Base-by-base conservation (phyloP, 2,797 vertebrate species). In the Botia almorhae region DNA sequence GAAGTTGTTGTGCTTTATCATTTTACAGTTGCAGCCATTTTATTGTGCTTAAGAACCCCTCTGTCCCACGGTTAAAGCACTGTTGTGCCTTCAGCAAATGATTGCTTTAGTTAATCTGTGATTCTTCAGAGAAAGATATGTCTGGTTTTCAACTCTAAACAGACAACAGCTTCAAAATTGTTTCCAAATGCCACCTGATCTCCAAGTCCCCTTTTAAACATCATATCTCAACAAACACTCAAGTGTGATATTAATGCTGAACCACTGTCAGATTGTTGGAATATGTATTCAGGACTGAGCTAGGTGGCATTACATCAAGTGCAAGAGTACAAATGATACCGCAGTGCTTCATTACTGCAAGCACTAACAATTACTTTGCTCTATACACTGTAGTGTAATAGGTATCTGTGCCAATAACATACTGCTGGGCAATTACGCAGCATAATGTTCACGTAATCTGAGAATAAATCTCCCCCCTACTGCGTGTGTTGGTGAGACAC, bases 391-490 rank as follows among this genome's bases (percentile, higher is more conserved):
- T 19, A 36, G 63, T 65, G 29, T 79, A 79, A 79, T 79, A 79
- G 77, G 60, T 79, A 63, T 21, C 70, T 50, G 69, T 73, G 78
- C 63, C 78, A 80, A 68, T 67, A 68, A 56, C 65, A 72, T 58
- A 55, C 69, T 79, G 77, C 60, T 55, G 60, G 33, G 77, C 60
- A 79, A 72, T 72, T 79, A 79, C 51, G 43, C 78, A 58, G 53
- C 78, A 80, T 43, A 80, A 74, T 70, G 17, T 60, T 74, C 53
- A 80, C 21, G 12, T 68, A 48, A 68, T 80, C 78, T 80, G 50
- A 80, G 78, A 80, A 80, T 74, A 80, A 79, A 68, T 73, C 61
- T 74, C 61, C 43, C 53, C 76, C 69, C 63, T 80, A 48, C 39
- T 68, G 78, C 4, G 26, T 10, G 56, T 70, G 65, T 63, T 74